Evolutionary conservation across 2,797 vertebrate species (phyloP).

Genomic region (Helicolenus hilgendorfi): DNA sequence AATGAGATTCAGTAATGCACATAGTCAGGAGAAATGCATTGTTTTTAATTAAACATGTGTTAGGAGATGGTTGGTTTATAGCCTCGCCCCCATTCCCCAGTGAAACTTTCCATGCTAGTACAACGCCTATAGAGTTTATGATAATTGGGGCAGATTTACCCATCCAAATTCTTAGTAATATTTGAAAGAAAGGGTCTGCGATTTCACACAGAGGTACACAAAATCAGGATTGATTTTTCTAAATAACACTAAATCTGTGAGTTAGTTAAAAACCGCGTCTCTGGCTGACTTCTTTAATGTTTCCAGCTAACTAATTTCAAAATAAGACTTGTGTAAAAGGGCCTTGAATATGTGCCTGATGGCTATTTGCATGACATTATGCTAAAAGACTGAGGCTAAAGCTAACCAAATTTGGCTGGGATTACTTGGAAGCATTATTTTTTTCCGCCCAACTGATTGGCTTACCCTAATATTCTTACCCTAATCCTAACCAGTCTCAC

Average conservation of each 20-base stretch:
- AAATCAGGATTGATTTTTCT: neutral
- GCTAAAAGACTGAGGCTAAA: neutral
- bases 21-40: slow-evolving; percentile 1
- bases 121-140: neutral
- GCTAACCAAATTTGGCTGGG: too few relatives aligned
- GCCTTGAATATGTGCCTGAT: neutral
- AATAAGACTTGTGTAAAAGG: neutral
- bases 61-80: slow-evolving; percentile 9
- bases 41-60: slow-evolving; percentile 14
- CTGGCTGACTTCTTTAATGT: neutral
- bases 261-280: neutral
- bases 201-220: neutral
- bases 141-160: neutral
- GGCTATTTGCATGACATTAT: neutral
- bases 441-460: too few relatives aligned
- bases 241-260: neutral
- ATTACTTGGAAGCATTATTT: neutral
- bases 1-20: slow-evolving; percentile 41
- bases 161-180: neutral
- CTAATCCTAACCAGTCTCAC: too few relatives aligned
- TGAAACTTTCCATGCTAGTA: neutral
- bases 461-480: too few relatives aligned
- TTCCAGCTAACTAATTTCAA: neutral
- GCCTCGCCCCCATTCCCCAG: neutral
- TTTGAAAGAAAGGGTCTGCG: neutral